Conservation (phyloP, 1,140 invertebrate species). For the Trichoplusia ni region DNA sequence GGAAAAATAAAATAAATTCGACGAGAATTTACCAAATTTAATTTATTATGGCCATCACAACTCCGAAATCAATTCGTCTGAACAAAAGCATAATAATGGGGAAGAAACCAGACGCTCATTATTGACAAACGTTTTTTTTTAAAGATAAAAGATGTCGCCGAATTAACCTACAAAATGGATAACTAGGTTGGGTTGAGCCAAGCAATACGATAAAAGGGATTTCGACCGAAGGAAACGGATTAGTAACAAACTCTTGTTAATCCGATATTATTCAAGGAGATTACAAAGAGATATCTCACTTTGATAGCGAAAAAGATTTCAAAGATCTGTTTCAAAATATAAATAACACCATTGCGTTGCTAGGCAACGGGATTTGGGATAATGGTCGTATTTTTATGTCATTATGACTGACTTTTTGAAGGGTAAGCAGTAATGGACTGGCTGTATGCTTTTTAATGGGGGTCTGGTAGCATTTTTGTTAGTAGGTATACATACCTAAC, state of each 20-base stretch:
- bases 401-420: too few species aligned
- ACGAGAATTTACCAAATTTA: too few species aligned
- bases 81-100: background rate
- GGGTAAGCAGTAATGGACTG: too few species aligned
- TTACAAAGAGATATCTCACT: conserved; percentile 67
- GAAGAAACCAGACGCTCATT: conserved; percentile 3
- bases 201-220: conserved; percentile 55
- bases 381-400: background rate
- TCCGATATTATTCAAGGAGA: conserved; percentile 64
- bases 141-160: conserved; percentile 27
- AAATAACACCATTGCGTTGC: background rate
- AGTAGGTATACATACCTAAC: too few species aligned
- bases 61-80: background rate
- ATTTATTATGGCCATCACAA: background rate
- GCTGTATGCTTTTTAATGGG: too few species aligned
- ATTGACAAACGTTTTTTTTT: conserved; percentile 9
- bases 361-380: background rate
- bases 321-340: conserved; percentile 15
- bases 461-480: too few species aligned
- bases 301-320: conserved; percentile 50
- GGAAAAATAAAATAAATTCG: too few species aligned
- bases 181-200: conserved; percentile 33
- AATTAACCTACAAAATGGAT: conserved; percentile 30
- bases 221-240: conserved; percentile 49
- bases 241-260: conserved; percentile 55